These are phyloP conservation scores for Rhorus exstirpatorius DNA, from an alignment of 2,888 invertebrate genomes.

Conservation along the genomic window DNA sequence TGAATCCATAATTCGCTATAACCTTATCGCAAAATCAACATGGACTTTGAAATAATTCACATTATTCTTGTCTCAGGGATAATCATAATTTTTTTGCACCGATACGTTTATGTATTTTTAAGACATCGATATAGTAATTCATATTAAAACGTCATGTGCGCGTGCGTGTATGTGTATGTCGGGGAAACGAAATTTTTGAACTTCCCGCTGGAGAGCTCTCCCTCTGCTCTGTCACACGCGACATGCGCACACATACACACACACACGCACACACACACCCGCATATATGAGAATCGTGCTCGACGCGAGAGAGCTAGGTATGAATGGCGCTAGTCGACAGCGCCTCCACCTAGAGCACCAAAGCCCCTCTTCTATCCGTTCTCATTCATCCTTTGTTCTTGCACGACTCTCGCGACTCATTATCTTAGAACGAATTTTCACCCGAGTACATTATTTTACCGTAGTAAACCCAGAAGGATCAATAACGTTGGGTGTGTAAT, in stretches of 20 bases:
- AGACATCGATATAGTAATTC: no score
- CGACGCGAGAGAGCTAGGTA: slow-evolving; percentile 46
- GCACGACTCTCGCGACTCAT: slow-evolving; percentile 29
- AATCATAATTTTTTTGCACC: no score
- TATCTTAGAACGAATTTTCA: slow-evolving; percentile 43
- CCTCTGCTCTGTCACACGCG: slow-evolving; percentile 5
- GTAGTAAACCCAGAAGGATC: no score
- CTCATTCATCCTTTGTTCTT: slow-evolving; percentile 71
- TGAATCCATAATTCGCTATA: no score
- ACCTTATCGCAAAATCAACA: not conserved
- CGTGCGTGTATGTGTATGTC: no score
- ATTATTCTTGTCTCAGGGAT: no score
- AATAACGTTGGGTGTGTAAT: no score
- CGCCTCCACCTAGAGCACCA: slow-evolving; percentile 60
- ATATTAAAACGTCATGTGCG: no score
- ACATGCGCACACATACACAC: not conserved
- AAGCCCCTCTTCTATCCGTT: slow-evolving; percentile 57
- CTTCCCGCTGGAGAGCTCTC: slow-evolving; percentile 54
- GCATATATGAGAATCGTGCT: not conserved
- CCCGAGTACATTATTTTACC: slow-evolving; percentile 8
- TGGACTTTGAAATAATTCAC: no score
- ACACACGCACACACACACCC: slow-evolving; percentile 2
- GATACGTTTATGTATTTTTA: no score
- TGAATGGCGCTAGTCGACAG: slow-evolving; percentile 69
- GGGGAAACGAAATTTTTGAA: slow-evolving; percentile 39